Evolutionary conservation across 1,140 invertebrate genomes (phyloP), one percentile per base, ranked within the genome.

Genomic region (Oedothorax gibbosus): DNA sequence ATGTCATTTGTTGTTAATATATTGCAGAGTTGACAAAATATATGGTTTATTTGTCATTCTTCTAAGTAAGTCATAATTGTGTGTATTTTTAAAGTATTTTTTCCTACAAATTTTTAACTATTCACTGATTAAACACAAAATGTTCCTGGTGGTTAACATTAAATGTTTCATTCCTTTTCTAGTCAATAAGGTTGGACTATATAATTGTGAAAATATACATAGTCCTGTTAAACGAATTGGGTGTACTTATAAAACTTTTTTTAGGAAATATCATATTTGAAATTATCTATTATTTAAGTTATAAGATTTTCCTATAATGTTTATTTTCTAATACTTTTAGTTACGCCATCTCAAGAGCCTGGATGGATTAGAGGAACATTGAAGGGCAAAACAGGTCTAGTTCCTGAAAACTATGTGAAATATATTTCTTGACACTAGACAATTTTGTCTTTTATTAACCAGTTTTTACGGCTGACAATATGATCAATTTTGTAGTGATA

Each of bases 331-430:
- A 60, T 60, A n/a, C 54, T 92, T 92, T 68, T 91, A 98, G 96
- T 99, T 86, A 93, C 94, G 88, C 93, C 93, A 86, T 98, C 96
- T 12, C 93, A 94, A 87, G 98, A 99, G 91, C 97, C 97, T 8
- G 97, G 98, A 77, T 99, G 98, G 98, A 91, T 99, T 86, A 96
- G 98, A 90, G 98, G 98, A 73, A 96, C 95, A 18, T 91, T 99
- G 83, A 96, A 98, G 90, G 98, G 98, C 71, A 96, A 95, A 91
- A 95, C 94, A 53, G 98, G 98, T 64, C 93, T 99, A 62, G 95
- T 99, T 89, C 98, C 98, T 76, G 96, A 97, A 90, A 99, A 99
- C 91, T 99, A 99, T 91, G 97, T 99, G 14, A 96, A 99, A 91
- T 93, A 89, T 86, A 87, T 92, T 77, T 86, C 87, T n/a, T 84